phyloP scores from a whole-genome alignment of 2,888 invertebrate genomes.

The Pristionchus entomophagus region DNA sequence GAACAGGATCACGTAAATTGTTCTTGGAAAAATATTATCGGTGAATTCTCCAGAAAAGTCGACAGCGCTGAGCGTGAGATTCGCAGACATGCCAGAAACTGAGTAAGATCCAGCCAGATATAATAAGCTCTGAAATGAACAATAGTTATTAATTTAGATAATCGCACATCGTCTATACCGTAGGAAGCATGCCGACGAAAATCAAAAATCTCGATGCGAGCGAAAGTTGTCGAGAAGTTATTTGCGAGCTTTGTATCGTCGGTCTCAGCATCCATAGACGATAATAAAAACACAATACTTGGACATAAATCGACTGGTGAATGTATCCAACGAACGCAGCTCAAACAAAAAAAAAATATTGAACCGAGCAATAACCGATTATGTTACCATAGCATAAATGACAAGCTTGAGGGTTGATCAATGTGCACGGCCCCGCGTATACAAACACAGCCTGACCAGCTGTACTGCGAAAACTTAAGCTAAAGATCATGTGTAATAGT shows the following conservation, averaged over 20 bases:
- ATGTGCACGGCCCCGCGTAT: neutral
- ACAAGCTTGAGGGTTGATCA: neutral
- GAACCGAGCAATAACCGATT: neutral
- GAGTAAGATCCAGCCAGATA: neutral
- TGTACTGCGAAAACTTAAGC: neutral
- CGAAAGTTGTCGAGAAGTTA: neutral
- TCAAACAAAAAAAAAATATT: neutral
- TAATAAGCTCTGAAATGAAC: neutral
- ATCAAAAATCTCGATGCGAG: neutral
- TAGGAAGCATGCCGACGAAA: neutral
- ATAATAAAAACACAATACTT: neutral
- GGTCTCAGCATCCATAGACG: neutral
- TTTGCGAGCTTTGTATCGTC: neutral
- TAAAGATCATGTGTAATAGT: neutral
- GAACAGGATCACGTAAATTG: neutral
- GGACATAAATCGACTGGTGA: neutral
- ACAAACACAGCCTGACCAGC: neutral
- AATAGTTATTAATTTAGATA: neutral
- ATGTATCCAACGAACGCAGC: neutral
- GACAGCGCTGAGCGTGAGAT: neutral
- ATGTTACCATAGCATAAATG: neutral
- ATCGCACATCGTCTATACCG: neutral
- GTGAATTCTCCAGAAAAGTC: neutral
- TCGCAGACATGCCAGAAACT: neutral
- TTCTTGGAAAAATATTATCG: neutral